A percentile compares a stretch with the other conserved stretches of the same genome.
phyloP scores from a whole-genome alignment of 2,113 vertebrate genomes.

The Microcebus jonahi region DNA sequence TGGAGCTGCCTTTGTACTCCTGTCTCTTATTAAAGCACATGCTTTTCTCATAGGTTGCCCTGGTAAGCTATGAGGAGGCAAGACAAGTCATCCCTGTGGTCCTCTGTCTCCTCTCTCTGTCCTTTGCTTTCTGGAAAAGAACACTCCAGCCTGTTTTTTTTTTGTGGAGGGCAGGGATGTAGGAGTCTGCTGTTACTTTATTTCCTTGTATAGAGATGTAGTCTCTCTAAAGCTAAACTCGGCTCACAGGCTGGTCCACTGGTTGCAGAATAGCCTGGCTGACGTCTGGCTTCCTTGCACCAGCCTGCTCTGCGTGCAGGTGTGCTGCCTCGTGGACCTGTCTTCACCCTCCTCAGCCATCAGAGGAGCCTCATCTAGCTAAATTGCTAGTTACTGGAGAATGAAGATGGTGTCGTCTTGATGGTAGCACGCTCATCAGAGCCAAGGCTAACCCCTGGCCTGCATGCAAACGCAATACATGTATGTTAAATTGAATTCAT shows the following conservation, averaged over 20 bases:
- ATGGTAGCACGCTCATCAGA: not conserved
- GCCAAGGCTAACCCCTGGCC: not conserved
- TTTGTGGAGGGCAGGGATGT: not conserved
- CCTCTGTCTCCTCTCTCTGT: not conserved
- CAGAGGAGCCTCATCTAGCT: not conserved
- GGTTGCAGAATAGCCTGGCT: not conserved
- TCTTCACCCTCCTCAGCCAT: not conserved
- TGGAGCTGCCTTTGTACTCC: not conserved
- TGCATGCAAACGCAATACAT: fast-evolving
- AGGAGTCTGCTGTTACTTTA: not conserved
- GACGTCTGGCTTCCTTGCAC: not conserved
- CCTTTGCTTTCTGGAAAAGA: not conserved
- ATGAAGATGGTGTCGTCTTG: not conserved
- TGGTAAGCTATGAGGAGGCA: not conserved
- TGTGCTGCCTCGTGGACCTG: not conserved
- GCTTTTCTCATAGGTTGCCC: not conserved
- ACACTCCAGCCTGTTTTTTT: not conserved
- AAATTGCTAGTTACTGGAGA: not conserved
- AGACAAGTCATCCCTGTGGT: not conserved
- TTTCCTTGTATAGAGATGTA: not conserved
- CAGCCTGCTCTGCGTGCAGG: not conserved
- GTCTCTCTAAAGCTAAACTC: not conserved
- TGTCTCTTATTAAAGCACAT: not conserved
- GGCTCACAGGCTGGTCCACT: too few species aligned
- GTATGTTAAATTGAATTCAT: not conserved